These are phyloP conservation scores for Larimichthys crocea DNA, from an alignment of 2,113 vertebrate genomes.

Conservation along the genomic window DNA sequence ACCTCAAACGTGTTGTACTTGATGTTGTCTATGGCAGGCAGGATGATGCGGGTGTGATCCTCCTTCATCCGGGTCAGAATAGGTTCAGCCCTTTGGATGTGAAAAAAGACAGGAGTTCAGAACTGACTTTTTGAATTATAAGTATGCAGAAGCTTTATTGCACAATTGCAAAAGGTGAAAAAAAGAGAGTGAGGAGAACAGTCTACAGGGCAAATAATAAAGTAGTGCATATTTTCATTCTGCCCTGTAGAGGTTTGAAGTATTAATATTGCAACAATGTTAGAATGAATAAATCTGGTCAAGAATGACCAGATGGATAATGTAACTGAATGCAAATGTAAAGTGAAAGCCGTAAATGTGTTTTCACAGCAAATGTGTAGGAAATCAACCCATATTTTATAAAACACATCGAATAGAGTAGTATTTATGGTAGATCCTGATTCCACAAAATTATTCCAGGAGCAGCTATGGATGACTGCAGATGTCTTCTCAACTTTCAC, in stretches of 20 bases:
- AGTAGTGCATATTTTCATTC: conserved; percentile 10
- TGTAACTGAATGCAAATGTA: conserved; percentile 8
- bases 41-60: conserved; percentile 92
- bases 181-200: conserved; percentile 1
- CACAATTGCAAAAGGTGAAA: background rate
- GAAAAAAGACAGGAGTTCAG: conserved; percentile 21
- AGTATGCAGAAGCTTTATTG: background rate
- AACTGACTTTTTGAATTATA: conserved; percentile 5
- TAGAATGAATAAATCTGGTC: conserved; percentile 14
- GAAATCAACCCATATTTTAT: background rate
- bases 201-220: conserved; percentile 9
- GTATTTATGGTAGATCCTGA: background rate
- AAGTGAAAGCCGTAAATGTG: conserved; percentile 14
- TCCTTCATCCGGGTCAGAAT: conserved; percentile 93
- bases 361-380: background rate
- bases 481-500: conserved; percentile 16
- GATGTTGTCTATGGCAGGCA: conserved; percentile 98
- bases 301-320: background rate
- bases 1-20: conserved; percentile 98
- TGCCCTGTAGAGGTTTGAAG: conserved; percentile 15
- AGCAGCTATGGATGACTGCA: conserved; percentile 27
- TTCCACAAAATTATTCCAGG: background rate
- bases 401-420: conserved; percentile 3
- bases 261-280: conserved; percentile 32
- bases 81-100: conserved; percentile 90